Evolutionary conservation across 2,888 invertebrate species (phyloP), one percentile per base, ranked within the genome.

Genomic region (Lamproptera curius): DNA sequence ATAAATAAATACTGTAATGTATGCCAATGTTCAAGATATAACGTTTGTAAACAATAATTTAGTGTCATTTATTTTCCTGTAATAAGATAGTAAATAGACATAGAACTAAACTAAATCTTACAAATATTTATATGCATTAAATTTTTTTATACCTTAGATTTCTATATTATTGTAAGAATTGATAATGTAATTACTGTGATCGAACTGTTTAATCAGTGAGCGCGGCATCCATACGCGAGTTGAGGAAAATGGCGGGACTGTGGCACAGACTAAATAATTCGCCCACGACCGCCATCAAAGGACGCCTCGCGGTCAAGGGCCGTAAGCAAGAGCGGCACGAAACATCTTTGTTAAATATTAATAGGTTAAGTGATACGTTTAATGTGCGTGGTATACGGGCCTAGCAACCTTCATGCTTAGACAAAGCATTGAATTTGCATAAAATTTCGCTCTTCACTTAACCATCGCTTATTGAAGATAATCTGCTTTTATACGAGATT

Each of bases 401-500:
- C 14, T 54, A 50, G 46, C 38, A 47, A 53, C 55, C 61, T 61
- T 61, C 64, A 56, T 56, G 53, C 57, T 38, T 47, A 44, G 50
- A 55, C 62, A 63, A 65, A 66, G 65, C 59, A 58, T 52, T n/a
- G 40, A 16, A 65, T 66, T 66, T 57, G 56, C 65, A 67, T 67
- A 63, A 47, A 45, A 57, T 58, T 63, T 63, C 53, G 52, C 48
- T 48, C 44, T 42, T 26, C 47, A 59, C 52, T 59, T 54, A 58
- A 57, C 55, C 54, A 49, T 46, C 43, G 35, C 38, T 3, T 6
- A 6, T 20, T 5, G 20, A 5, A 20, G 20, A 20, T n/a, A n/a
- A n/a, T n/a, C n/a, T n/a, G n/a, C n/a, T n/a, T n/a, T n/a, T n/a
- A n/a, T n/a, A n/a, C n/a, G n/a, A n/a, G n/a, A n/a, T n/a, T n/a